These are phyloP conservation scores for Melipona bicolor DNA, from an alignment of 2,888 invertebrate genomes.

Conservation along the genomic window DNA sequence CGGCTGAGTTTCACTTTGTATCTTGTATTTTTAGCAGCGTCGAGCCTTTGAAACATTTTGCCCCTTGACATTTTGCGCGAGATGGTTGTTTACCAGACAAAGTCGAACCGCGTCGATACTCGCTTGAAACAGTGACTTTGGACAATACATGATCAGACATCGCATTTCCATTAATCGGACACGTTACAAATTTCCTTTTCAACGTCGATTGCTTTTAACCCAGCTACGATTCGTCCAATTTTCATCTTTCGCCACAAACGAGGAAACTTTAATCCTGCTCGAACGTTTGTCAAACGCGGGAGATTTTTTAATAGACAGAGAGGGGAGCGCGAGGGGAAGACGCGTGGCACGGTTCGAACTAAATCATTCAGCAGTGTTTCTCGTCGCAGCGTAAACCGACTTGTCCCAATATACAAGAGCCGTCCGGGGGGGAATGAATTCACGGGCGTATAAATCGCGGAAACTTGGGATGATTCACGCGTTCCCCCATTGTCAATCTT, in stretches of 20 bases:
- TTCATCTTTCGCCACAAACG: neutral
- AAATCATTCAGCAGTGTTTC: neutral
- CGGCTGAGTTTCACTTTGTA: neutral
- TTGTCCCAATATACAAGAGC: neutral
- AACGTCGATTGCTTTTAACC: too few species aligned
- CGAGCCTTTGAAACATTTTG: neutral
- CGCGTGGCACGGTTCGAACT: neutral
- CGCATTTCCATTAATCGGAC: neutral
- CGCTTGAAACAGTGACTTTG: neutral
- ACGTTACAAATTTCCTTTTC: too few species aligned
- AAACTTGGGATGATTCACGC: constrained; percentile 54
- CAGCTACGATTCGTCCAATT: too few species aligned
- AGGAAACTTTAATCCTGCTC: neutral
- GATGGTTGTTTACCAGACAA: too few species aligned
- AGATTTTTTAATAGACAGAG: neutral
- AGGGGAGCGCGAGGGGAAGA: too few species aligned
- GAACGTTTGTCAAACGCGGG: too few species aligned
- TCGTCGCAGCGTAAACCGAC: neutral
- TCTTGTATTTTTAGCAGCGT: neutral
- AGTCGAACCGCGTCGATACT: too few species aligned
- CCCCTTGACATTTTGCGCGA: too few species aligned
- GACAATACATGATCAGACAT: too few species aligned
- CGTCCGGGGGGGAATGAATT: constrained; percentile 4
- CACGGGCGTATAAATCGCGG: constrained; percentile 26
- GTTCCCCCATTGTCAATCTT: constrained; percentile 60